A percentile compares a stretch with the other conserved stretches of the same genome.
Evolutionary conservation across 1,140 invertebrate species (phyloP).

Genomic region (Euura saliciscinereae): DNA sequence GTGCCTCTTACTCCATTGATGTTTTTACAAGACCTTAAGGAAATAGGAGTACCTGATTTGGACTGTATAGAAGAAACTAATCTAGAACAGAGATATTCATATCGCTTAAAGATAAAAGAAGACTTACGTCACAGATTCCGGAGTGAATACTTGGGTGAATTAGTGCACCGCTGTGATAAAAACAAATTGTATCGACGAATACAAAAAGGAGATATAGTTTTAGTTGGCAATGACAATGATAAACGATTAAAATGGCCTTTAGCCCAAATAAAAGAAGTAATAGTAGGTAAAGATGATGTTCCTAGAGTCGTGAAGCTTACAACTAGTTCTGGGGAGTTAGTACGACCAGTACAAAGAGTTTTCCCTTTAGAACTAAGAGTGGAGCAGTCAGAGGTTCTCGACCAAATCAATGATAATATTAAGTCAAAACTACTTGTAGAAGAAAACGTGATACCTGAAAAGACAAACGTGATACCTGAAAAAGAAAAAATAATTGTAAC

Average conservation of each 20-base stretch:
- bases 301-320: slow-evolving; percentile 8
- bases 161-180: neutral
- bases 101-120: too few species aligned
- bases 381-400: too few species aligned
- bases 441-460: too few species aligned
- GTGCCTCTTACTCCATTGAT: neutral
- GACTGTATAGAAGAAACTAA: neutral
- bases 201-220: slow-evolving; percentile 23
- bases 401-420: too few species aligned
- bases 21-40: neutral
- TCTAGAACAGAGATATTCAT: neutral
- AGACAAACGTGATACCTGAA: too few species aligned
- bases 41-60: neutral
- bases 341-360: slow-evolving; percentile 20
- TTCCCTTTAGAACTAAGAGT: slow-evolving; percentile 13
- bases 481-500: too few species aligned
- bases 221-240: slow-evolving; percentile 21
- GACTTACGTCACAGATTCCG: slow-evolving; percentile 28
- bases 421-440: too few species aligned
- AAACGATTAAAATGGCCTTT: slow-evolving; percentile 28
- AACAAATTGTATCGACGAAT: neutral
- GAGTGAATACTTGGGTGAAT: slow-evolving; percentile 31
- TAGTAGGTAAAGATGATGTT: slow-evolving; percentile 25
- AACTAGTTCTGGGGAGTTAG: slow-evolving; percentile 12
- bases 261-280: slow-evolving; percentile 22